Conservation (phyloP, 2,113 vertebrate genomes). For the Indri indri region DNA sequence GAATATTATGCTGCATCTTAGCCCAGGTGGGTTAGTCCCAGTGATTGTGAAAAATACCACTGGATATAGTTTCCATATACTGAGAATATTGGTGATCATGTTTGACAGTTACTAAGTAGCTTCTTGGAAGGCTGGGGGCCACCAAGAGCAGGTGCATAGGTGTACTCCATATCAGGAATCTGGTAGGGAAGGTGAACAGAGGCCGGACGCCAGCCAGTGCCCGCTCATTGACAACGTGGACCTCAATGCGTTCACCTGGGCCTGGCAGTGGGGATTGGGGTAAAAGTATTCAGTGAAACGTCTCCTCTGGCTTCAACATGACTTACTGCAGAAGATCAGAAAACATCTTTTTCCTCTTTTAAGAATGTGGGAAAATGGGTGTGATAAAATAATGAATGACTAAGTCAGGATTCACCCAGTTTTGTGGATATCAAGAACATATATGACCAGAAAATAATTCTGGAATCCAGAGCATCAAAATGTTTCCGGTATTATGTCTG, state of each 20-base stretch:
- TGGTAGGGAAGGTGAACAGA: neutral
- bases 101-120: neutral
- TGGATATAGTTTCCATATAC: neutral
- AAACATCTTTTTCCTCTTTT: neutral
- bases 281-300: neutral
- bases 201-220: too few species aligned
- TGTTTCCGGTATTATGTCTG: neutral
- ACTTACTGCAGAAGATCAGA: neutral
- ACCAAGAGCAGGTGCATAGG: neutral
- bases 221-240: neutral
- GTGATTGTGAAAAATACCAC: neutral
- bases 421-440: neutral
- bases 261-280: neutral
- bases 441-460: neutral
- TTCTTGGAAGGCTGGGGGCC: neutral
- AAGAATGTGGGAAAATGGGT: neutral
- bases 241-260: neutral
- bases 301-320: neutral
- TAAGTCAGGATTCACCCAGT: neutral
- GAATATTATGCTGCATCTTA: neutral
- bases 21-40: too few species aligned
- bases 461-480: neutral
- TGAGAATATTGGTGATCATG: neutral
- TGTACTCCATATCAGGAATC: neutral
- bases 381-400: neutral